Evolutionary conservation across 2,797 vertebrate genomes (phyloP).

Genomic region (Centropyge bicolor): DNA sequence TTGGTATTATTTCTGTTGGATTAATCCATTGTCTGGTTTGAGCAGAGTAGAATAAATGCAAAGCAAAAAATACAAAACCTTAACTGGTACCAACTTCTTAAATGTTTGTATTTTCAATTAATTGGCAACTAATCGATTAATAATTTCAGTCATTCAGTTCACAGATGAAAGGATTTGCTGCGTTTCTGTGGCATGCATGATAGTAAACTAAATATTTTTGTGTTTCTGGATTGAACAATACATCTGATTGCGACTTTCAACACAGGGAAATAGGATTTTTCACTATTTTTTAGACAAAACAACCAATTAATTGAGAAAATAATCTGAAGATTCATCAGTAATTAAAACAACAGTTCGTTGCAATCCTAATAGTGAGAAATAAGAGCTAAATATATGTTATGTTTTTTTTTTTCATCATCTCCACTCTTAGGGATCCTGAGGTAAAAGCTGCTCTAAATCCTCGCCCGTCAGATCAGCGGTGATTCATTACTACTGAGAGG

Average conservation of each 20-base stretch:
- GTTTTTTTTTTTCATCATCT: slow-evolving; percentile 64
- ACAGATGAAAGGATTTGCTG: background rate
- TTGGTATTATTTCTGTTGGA: background rate
- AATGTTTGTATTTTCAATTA: no score
- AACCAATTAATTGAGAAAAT: background rate
- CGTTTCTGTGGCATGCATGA: background rate
- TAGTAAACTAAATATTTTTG: background rate
- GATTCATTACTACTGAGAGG: slow-evolving; percentile 59
- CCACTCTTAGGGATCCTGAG: slow-evolving; percentile 16
- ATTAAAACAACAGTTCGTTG: background rate
- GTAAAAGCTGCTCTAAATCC: slow-evolving; percentile 51
- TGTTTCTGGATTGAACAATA: background rate
- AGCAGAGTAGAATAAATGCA: background rate
- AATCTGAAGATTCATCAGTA: background rate
- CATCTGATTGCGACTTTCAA: background rate
- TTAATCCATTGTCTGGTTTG: background rate
- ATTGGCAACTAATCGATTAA: background rate
- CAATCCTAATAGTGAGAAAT: background rate
- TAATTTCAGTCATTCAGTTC: background rate
- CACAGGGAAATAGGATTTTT: background rate
- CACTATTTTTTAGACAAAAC: background rate
- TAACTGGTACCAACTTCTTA: background rate
- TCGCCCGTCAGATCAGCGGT: slow-evolving; percentile 41
- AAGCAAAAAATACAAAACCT: background rate
- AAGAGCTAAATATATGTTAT: slow-evolving; percentile 3